Evolutionary conservation across 2,113 vertebrate species (phyloP).

Genomic region (Tragelaphus imberbis): DNA sequence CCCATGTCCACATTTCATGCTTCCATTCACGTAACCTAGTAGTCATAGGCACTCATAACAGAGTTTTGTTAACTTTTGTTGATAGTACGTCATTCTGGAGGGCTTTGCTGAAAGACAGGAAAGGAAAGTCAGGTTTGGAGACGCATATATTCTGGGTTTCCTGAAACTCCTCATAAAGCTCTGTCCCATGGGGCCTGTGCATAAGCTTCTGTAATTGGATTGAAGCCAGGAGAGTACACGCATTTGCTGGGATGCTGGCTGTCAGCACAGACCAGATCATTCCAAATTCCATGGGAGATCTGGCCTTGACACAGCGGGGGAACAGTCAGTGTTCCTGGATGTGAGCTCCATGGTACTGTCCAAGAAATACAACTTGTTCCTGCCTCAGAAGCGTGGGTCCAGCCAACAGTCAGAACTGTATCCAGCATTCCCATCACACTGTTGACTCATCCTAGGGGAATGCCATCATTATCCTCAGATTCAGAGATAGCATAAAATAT

Average conservation of each 20-base stretch:
- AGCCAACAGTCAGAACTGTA: background rate
- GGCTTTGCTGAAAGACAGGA: background rate
- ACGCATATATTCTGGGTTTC: background rate
- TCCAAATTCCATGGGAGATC: conserved; percentile 41
- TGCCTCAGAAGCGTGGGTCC: background rate
- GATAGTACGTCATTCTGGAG: background rate
- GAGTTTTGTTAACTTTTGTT: background rate
- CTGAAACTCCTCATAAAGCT: background rate
- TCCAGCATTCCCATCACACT: background rate
- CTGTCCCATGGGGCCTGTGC: conserved; percentile 12
- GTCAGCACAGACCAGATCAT: background rate
- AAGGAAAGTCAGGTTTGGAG: background rate
- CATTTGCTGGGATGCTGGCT: background rate
- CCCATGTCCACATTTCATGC: background rate
- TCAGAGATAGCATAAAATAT: background rate
- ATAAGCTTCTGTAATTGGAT: conserved; percentile 58
- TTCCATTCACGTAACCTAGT: background rate
- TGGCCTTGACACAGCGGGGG: conserved; percentile 34
- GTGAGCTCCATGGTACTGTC: background rate
- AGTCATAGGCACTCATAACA: background rate
- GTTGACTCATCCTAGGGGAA: background rate
- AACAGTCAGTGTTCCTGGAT: conserved; percentile 50
- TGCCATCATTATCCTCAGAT: background rate
- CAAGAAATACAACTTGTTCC: conserved; percentile 58
- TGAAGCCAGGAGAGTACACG: background rate